Conservation (phyloP, 2,888 invertebrate genomes). For the Xylophagus ater region DNA sequence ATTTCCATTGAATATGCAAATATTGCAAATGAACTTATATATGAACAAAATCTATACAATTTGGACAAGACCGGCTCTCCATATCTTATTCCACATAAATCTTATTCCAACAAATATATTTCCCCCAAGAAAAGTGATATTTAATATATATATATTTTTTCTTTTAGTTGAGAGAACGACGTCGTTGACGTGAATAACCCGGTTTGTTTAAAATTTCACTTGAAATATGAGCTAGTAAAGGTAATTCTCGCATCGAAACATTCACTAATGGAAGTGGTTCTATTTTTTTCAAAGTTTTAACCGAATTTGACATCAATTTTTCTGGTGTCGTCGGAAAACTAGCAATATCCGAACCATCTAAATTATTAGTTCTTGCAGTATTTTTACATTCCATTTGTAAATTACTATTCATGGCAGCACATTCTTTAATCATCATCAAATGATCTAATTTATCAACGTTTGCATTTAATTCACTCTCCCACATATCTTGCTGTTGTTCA, state of each 20-base stretch:
- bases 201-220: conserved; percentile 30
- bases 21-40: no score
- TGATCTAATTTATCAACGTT: conserved; percentile 69
- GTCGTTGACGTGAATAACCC: conserved; percentile 19
- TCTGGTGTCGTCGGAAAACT: conserved; percentile 37
- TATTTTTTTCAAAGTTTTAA: conserved; percentile 33
- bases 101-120: no score
- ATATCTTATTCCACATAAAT: no score
- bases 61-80: no score
- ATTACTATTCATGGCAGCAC: conserved; percentile 21
- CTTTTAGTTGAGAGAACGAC: conserved; percentile 21
- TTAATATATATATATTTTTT: no score
- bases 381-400: conserved; percentile 12
- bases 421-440: conserved; percentile 54
- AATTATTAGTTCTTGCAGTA: conserved; percentile 12
- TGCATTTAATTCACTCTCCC: conserved; percentile 65
- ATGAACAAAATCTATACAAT: no score
- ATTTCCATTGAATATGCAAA: no score
- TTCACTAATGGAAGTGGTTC: conserved; percentile 37
- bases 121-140: no score
- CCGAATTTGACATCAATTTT: conserved; percentile 23
- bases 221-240: conserved; percentile 33
- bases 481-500: conserved; percentile 48
- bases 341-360: conserved; percentile 11
- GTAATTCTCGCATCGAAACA: conserved; percentile 39